phyloP scores from a whole-genome alignment of 1,140 invertebrate genomes.

The Protaetia brevitarsis region DNA sequence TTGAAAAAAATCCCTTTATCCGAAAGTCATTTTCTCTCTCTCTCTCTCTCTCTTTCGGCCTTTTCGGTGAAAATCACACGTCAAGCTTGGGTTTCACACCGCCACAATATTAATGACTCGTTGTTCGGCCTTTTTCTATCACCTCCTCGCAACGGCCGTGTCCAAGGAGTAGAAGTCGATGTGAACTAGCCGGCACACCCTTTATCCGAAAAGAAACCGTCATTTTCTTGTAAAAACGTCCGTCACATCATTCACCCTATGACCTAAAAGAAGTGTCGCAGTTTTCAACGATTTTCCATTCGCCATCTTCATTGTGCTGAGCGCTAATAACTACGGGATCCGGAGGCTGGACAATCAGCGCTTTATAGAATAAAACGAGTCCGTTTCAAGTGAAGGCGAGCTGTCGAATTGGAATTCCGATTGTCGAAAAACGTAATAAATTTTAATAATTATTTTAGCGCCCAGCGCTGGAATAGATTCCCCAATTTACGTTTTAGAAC shows the following conservation, averaged over 20 bases:
- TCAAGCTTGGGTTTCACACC: background rate
- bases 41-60: no score
- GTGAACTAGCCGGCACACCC: background rate
- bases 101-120: background rate
- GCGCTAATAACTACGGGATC: background rate
- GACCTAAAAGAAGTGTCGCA: background rate
- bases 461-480: background rate
- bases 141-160: background rate
- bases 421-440: slow-evolving; percentile 3
- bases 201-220: slow-evolving; percentile 2
- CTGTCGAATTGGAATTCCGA: background rate
- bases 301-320: background rate
- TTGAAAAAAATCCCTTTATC: background rate
- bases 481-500: background rate
- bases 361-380: background rate
- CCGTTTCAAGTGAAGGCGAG: background rate
- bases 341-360: background rate
- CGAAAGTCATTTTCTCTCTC: background rate
- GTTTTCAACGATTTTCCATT: background rate
- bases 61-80: background rate
- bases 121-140: slow-evolving; percentile 4
- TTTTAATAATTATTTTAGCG: slow-evolving; percentile 5
- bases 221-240: slow-evolving; percentile 13
- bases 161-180: background rate
- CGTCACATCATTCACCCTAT: background rate